Conservation (phyloP, 2,888 invertebrate species). For the Alitta virens region DNA sequence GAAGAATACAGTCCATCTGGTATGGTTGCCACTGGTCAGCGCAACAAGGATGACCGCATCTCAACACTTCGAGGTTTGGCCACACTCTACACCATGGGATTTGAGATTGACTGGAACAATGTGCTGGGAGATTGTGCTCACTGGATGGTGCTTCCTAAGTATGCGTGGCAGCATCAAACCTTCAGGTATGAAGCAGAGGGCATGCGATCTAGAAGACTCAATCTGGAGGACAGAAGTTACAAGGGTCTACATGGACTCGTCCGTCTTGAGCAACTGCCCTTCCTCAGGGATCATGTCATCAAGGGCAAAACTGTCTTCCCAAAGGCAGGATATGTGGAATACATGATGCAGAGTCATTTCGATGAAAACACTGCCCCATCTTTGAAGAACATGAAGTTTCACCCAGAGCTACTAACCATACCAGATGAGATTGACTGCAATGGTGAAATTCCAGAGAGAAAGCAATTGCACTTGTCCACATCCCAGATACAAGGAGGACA, state of each 20-base stretch:
- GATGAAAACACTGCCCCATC: background rate
- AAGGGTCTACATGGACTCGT: conserved; percentile 9
- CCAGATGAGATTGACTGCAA: conserved; percentile 1
- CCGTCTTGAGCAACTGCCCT: background rate
- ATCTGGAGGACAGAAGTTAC: conserved; percentile 8
- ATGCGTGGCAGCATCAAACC: conserved; percentile 20
- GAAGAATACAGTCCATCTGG: background rate
- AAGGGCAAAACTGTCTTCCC: conserved; percentile 18
- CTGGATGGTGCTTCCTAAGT: conserved; percentile 15
- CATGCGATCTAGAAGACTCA: conserved; percentile 4
- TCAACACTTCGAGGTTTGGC: conserved; percentile 11
- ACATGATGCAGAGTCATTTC: background rate
- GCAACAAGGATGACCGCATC: conserved; percentile 3
- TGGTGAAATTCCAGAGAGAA: conserved; percentile 4
- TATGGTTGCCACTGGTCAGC: conserved; percentile 11
- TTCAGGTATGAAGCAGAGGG: conserved; percentile 17
- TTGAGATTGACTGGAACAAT: conserved; percentile 9
- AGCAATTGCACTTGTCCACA: background rate
- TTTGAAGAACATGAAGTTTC: conserved; percentile 9
- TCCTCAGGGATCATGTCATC: conserved; percentile 14
- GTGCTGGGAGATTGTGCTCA: conserved; percentile 11
- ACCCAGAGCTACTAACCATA: background rate
- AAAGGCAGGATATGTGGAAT: conserved; percentile 17
- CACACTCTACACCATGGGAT: conserved; percentile 11
- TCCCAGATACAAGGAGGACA: background rate